Conservation (phyloP, 2,888 invertebrate genomes). For the Julus scandinavius region DNA sequence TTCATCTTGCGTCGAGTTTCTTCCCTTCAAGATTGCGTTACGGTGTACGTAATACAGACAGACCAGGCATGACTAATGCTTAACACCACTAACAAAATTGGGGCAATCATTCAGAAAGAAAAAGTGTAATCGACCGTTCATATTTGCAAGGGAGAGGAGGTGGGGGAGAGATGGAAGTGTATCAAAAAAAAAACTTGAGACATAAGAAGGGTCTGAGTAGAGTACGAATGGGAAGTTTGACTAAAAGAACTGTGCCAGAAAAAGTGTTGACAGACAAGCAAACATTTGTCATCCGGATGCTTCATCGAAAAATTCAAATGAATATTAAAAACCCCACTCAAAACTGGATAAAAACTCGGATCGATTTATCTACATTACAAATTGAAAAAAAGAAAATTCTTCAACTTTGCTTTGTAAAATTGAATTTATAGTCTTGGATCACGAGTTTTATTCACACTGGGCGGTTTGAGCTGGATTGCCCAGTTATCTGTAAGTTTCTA, state of each 20-base stretch:
- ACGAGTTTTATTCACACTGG: too few relatives aligned
- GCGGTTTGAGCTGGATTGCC: too few relatives aligned
- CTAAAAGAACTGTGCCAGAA: background rate
- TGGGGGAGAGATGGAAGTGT: background rate
- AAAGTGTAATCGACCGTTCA: conserved; percentile 38
- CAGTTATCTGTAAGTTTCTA: too few relatives aligned
- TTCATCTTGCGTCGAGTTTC: background rate
- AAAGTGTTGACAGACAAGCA: background rate
- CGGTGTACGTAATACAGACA: conserved; percentile 14
- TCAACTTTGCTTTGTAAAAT: conserved; percentile 27
- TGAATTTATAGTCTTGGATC: background rate
- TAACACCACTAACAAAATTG: conserved; percentile 46
- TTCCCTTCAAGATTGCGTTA: conserved; percentile 10
- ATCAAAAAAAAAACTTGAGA: background rate
- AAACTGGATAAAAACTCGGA: background rate
- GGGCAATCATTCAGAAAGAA: conserved; percentile 44
- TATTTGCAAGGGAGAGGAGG: conserved; percentile 7
- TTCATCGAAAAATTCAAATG: background rate
- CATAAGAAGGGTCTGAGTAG: background rate
- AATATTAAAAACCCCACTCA: background rate
- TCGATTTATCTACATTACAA: conserved; percentile 34
- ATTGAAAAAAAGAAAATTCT: background rate
- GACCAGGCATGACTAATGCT: conserved; percentile 43
- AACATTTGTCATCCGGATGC: conserved; percentile 23
- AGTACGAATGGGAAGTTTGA: background rate